Conservation (phyloP, 2,888 invertebrate genomes). For the Lasius platythorax region DNA sequence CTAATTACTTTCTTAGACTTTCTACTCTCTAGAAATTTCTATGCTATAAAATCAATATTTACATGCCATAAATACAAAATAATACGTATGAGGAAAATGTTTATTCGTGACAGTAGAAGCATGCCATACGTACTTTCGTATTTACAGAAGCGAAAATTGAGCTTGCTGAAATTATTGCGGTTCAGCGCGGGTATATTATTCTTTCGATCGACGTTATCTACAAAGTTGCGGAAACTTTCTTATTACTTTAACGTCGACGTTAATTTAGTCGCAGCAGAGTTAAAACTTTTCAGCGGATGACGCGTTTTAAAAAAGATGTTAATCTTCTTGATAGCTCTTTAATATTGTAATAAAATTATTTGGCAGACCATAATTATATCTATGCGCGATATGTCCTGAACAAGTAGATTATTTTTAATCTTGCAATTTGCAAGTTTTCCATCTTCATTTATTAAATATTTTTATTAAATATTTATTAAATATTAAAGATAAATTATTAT, state of each 20-base stretch:
- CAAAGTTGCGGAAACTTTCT: conserved; percentile 38
- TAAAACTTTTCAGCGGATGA: background rate
- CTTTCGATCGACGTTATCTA: conserved; percentile 9
- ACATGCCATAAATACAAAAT: background rate
- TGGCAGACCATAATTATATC: background rate
- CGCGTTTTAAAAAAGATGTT: background rate
- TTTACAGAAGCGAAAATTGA: background rate
- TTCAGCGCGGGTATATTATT: background rate
- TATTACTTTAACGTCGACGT: conserved; percentile 26
- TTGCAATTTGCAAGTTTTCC: background rate
- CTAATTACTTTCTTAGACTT: background rate
- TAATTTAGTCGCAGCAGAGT: conserved; percentile 15
- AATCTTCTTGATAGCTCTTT: background rate
- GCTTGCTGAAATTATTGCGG: background rate
- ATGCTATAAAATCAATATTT: background rate
- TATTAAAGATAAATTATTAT: background rate
- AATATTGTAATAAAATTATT: conserved; percentile 31
- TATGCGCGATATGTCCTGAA: background rate
- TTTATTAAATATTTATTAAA: too few relatives aligned
- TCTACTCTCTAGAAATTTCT: too few relatives aligned
- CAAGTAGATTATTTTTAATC: conserved; percentile 18
- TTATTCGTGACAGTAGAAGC: background rate
- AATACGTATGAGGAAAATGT: background rate
- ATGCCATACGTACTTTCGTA: background rate
- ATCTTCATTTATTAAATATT: background rate